These are phyloP conservation scores for Tigriopus japonicus DNA, from an alignment of 1,140 invertebrate species.

Conservation along the genomic window DNA sequence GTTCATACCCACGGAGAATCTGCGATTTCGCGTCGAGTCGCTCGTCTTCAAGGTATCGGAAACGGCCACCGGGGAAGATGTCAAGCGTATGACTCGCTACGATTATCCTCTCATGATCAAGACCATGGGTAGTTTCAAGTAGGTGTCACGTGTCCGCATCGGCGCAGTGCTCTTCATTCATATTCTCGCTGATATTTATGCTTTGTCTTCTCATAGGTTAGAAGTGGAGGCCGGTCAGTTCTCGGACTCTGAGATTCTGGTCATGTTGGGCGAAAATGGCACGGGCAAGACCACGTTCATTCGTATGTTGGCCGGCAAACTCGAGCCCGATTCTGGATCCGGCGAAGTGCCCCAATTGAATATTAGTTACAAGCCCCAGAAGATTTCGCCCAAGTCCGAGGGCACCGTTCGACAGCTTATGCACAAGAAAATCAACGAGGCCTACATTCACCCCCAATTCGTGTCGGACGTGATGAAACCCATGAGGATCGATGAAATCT, in stretches of 20 bases:
- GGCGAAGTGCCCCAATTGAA: slow-evolving; percentile 73
- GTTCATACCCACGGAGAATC: slow-evolving; percentile 97
- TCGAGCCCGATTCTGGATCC: slow-evolving; percentile 71
- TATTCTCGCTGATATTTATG: too few relatives aligned
- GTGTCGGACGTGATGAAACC: slow-evolving; percentile 10
- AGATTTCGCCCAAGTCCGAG: slow-evolving; percentile 94
- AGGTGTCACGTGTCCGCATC: neutral
- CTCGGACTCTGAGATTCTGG: slow-evolving; percentile 97
- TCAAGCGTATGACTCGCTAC: slow-evolving; percentile 88
- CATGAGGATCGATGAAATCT: slow-evolving; percentile 68
- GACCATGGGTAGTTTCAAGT: slow-evolving; percentile 33
- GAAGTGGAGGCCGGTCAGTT: slow-evolving; percentile 75
- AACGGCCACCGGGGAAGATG: slow-evolving; percentile 88
- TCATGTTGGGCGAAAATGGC: slow-evolving; percentile 95
- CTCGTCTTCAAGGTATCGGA: slow-evolving; percentile 96
- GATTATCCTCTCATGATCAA: slow-evolving; percentile 67
- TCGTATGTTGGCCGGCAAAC: slow-evolving; percentile 85
- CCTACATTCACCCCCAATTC: slow-evolving; percentile 83
- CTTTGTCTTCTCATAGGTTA: neutral
- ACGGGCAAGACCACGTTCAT: slow-evolving; percentile 99
- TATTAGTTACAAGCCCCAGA: slow-evolving; percentile 99
- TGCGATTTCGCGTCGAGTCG: slow-evolving; percentile 90
- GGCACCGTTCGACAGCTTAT: slow-evolving; percentile 75
- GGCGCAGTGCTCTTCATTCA: too few relatives aligned
- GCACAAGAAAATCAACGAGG: slow-evolving; percentile 90